Evolutionary conservation across 2,797 vertebrate species (phyloP).

Genomic region (Centroberyx gerrardi): DNA sequence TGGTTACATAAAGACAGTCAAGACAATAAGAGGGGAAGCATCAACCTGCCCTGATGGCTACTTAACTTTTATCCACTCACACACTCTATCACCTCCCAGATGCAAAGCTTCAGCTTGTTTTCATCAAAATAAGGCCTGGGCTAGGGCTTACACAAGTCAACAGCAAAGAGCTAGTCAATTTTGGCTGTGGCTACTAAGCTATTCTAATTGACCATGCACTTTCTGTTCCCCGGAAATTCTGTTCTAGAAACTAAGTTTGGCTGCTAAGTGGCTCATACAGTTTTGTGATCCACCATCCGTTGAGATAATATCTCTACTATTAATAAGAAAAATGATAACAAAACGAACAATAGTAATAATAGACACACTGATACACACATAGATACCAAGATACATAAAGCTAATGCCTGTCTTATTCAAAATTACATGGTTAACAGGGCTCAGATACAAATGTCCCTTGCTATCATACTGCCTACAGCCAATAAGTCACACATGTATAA

Average conservation of each 20-base stretch:
- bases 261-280: background rate
- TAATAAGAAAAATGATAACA: too few species aligned
- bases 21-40: slow-evolving; percentile 7
- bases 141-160: too few species aligned
- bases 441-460: too few species aligned
- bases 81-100: background rate
- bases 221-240: background rate
- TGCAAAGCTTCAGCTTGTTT: background rate
- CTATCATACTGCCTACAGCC: too few species aligned
- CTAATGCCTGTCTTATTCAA: too few species aligned
- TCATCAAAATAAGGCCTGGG: too few species aligned
- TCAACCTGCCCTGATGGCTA: background rate
- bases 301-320: too few species aligned
- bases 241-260: background rate
- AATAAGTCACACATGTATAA: too few species aligned
- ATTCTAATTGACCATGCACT: background rate
- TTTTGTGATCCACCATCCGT: too few species aligned
- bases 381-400: too few species aligned
- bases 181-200: background rate
- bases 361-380: background rate
- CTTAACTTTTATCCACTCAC: background rate
- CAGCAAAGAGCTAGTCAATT: background rate
- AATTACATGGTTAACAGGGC: too few species aligned
- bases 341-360: background rate
- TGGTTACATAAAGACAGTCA: slow-evolving; percentile 24